Base-by-base conservation (phyloP, 2,797 vertebrate species). In the Amblyopsis hoosieri region DNA sequence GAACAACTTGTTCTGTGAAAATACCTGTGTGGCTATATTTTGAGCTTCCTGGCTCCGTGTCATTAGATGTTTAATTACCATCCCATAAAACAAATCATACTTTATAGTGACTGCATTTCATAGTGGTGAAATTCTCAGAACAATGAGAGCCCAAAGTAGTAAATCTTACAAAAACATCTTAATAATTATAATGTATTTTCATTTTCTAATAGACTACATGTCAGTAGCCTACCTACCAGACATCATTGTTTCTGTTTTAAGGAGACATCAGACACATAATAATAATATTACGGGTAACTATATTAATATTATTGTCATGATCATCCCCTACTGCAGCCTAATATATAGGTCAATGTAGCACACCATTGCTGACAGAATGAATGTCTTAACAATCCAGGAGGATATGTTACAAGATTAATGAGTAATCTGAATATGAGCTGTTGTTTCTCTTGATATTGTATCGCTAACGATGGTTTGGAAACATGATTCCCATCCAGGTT, bases 391-490 rank as follows among this genome's bases (percentile, higher is more conserved):
- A 13, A 12, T 23, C 33, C 47, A 4, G 48, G 0, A 2, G 37
- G 12, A 37, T 46, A 49, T 23, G 23, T 23, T 42, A 54, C 46
- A 42, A 15, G 45, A 45, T 62, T 52, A 50, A 54, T 56, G 6
- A 47, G 14, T 14, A 4, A 42, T 42, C 37, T 42, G 37, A 42
- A 42, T 42, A 42, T 69, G 64, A 12, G 8, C 10, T 45, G 3
- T 12, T 62, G 66, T 71, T 50, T 63, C 46, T 11, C 15, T 2
- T 45, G 29, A 8, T 60, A 29, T 33, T 47, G 17, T 52, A 15
- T 64, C 52, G 7, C 58, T 60, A 66, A 59, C 46, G 54, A 74
- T 58, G 69, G 69, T 65, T 66, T 64, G 47, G 87, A 86, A 86
- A 90, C 80, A 58, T 48, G 79, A 88, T 68, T 72, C 72, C 64